Evolutionary conservation across 1,140 invertebrate species (phyloP), one percentile per base, ranked within the genome.

Genomic region (Caenorhabditis briggsae): DNA sequence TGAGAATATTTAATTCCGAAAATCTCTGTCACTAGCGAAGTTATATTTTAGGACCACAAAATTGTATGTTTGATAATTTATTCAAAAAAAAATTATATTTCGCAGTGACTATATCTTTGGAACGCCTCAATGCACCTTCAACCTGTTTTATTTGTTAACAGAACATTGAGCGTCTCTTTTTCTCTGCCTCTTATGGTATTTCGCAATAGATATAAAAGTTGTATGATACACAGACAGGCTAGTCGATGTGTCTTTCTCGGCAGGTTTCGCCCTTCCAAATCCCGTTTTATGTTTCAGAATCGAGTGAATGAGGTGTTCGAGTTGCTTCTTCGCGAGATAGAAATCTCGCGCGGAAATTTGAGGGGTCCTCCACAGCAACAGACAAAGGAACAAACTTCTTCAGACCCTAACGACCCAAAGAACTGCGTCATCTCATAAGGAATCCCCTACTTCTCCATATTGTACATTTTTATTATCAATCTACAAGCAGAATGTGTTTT

Each of bases 341-440:
- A 78, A 78, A 78, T 78, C 70, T 78, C 70, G 70, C 70, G 70
- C 33, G 70, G 70, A 78, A 78, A 78, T 78, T 11, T 78, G 33
- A 33, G 33, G 33, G 33, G 9, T 78, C 33, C n/a, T 46, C 70
- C 7, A 78, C 70, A 2, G 70, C 14, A 50, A 20, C 43, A 14
- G 14, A 23, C 20, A 18, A 14, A n/a, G 16, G 16, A 8, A n/a
- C 16, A 58, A 58, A n/a, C 14, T 5, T n/a, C 33, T 12, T 20
- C n/a, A n/a, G 16, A 78, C 43, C 11, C 33, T 33, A 33, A 53
- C 11, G 65, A 74, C 41, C 16, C 16, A 46, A 46, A 74, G 16
- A n/a, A n/a, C 6, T 78, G 70, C n/a, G 46, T 12, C 64, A 46
- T 70, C 12, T 46, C 41, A 33, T 70, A 48, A 70, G n/a, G 16